Base-by-base conservation (phyloP, 64 coral and sea anemone genomes). In the Montipora foliosa region DNA sequence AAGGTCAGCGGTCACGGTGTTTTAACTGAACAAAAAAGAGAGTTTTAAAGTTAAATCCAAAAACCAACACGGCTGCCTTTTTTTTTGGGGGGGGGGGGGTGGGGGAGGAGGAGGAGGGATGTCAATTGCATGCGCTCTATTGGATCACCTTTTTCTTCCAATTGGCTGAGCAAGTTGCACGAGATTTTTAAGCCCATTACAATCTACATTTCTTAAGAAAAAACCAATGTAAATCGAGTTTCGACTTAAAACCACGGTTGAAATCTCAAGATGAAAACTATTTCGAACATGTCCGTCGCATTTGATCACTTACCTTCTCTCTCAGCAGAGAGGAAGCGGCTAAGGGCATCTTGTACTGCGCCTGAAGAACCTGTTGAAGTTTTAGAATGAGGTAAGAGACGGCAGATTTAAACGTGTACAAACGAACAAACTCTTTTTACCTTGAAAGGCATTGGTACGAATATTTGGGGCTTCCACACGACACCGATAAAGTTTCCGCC, bases 391-490 rank as follows among this genome's bases (percentile, higher is more conserved):
- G 29, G 11, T 49, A 6, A 49, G 14, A 17, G 44, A 78, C 6
- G 5, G 17, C 5, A 5, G 2, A 71, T 5, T 71, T 5, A 64
- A 64, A 6, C 19, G 21, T 71, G 68, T 22, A n/a, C 20, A 24
- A 71, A 71, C 17, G 4, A 68, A 68, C 16, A 17, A 4, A 17
- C 5, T 5, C 10, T 15, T 3, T 62, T 74, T 91, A 98, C 97
- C 88, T 98, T 98, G 37, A 98, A 95, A 16, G 49, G 77, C 57
- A 67, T 83, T 17, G 94, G 87, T 6, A 74, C 77, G 44, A 96
- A 96, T n/a, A 75, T 92, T 8, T 91, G 71, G 19, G 94, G 94
- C 68, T 92, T 98, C 97, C 94, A 98, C n/a, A 96, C 61, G 79
- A 98, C 94, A 19, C 90, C 97, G 50, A 98, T 77, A 1, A 77